A percentile compares a stretch with the other conserved stretches of the same genome.
These are phyloP conservation scores for Rhinoraja longicauda DNA, from an alignment of 2,797 vertebrate genomes.

Conservation along the genomic window DNA sequence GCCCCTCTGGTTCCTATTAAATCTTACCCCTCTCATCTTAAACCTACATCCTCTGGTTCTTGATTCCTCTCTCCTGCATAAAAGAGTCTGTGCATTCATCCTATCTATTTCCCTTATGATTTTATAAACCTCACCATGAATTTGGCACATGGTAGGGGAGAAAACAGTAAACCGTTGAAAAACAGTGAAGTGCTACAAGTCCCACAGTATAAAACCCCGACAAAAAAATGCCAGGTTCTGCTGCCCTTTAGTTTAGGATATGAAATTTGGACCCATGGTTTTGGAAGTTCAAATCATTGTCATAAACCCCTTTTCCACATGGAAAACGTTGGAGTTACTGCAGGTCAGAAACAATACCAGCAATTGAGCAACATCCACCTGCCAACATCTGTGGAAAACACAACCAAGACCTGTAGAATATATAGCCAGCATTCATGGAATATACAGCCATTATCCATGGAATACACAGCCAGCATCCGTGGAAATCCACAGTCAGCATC, in stretches of 20 bases:
- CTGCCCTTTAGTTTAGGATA: not conserved
- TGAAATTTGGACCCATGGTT: not conserved
- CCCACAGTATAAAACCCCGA: not conserved
- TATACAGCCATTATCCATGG: not conserved
- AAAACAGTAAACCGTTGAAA: not conserved
- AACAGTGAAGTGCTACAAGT: not conserved
- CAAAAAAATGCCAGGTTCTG: not conserved
- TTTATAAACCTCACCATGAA: too few relatives aligned
- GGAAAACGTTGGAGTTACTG: not conserved
- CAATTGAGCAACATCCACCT: not conserved
- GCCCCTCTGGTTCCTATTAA: too few relatives aligned
- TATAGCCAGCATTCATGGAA: too few relatives aligned
- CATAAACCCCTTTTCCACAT: not conserved
- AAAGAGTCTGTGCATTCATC: too few relatives aligned
- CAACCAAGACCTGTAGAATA: too few relatives aligned
- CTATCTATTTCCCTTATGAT: too few relatives aligned
- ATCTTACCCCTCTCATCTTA: too few relatives aligned
- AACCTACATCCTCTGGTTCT: too few relatives aligned
- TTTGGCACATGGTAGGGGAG: too few relatives aligned
- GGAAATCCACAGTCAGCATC: too few relatives aligned
- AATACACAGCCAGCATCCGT: too few relatives aligned
- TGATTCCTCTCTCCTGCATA: too few relatives aligned
- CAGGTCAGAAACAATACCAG: not conserved
- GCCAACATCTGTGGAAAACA: not conserved
- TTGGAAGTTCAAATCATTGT: not conserved